Base-by-base conservation (phyloP, 2,888 invertebrate genomes). In the Timandra comae region DNA sequence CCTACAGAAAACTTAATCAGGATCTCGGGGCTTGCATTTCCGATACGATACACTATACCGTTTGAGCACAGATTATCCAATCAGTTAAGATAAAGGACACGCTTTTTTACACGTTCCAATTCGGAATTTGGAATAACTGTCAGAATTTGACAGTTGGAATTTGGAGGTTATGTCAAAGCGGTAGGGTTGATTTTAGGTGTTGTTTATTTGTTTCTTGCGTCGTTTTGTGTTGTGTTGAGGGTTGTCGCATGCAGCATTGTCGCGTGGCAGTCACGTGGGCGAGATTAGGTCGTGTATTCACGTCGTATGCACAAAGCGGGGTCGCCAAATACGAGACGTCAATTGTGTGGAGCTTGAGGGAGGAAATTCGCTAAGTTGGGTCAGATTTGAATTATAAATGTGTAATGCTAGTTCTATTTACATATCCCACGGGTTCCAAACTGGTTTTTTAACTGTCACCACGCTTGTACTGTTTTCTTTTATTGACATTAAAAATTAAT, bases 51-150 rank as follows among this genome's bases (percentile, higher is more conserved):
- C 76, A 73, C 72, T 75, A 75, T 80, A 76, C 58, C 81, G 65
- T 82, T 84, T 82, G 82, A 84, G 70, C 69, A 81, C 77, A 84
- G 84, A 85, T 85, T 85, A 85, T 81, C 84, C 84, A 85, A 85
- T 85, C 85, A 84, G 85, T 81, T 81, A 84, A 82, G 84, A 84
- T 84, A 85, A 82, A 80, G 73, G 77, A 77, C 78, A 81, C 80
- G 80, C 78, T 82, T 84, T 81, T 82, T 84, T 70, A 57, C 39
- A 43, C 26, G 7, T 4, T 37, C 38, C 46, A 52, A 63, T 60
- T 57, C 56, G 46, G 31, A 38, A 43, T 56, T 46, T 1, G 59
- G 20, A 22, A 38, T 65, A 68, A 54, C 47, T 64, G 69, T 63
- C 73, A 65, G 63, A 63, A 46, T 48, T 43, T 59, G 41, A 49